Percentiles rank a stretch among this genome's conserved stretches.
phyloP scores from a whole-genome alignment of 2,888 invertebrate species.

The Lagria hirta region DNA sequence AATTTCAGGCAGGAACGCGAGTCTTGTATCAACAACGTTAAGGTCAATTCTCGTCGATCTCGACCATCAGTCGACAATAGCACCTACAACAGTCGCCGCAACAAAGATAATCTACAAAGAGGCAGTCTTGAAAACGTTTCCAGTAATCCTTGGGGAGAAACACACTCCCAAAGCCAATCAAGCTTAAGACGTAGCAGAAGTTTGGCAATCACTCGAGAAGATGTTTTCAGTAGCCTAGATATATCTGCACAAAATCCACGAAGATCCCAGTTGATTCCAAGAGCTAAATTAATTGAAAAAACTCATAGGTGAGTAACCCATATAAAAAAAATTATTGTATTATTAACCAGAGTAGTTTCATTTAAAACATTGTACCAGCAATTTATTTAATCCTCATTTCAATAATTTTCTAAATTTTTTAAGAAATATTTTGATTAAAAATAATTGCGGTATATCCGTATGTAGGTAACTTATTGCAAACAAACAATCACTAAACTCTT shows the following conservation, averaged over 20 bases:
- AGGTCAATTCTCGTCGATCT: conserved; percentile 33
- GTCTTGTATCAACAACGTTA: conserved; percentile 49
- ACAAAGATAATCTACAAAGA: conserved; percentile 30
- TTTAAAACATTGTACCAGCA: too few species aligned
- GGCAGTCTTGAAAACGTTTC: conserved; percentile 52
- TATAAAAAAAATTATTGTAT: too few species aligned
- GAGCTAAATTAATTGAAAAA: conserved; percentile 76
- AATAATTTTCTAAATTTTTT: too few species aligned
- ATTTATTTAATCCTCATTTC: too few species aligned
- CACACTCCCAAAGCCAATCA: conserved; percentile 30
- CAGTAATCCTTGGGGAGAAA: conserved; percentile 42
- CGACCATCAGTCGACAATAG: conserved; percentile 27
- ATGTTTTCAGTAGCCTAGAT: conserved; percentile 71
- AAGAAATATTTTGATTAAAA: too few species aligned
- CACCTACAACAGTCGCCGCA: conserved; percentile 35
- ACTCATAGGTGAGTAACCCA: too few species aligned
- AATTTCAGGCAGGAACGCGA: conserved; percentile 47
- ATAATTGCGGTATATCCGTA: too few species aligned
- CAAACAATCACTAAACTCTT: not conserved
- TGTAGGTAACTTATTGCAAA: too few species aligned
- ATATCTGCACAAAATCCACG: conserved; percentile 59
- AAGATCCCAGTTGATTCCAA: conserved; percentile 76
- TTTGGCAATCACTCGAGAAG: conserved; percentile 67
- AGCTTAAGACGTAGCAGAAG: conserved; percentile 41
- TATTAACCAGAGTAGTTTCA: too few species aligned